Evolutionary conservation across 2,888 invertebrate species (phyloP), one percentile per base, ranked within the genome.

Genomic region (Diadegma fenestrale): DNA sequence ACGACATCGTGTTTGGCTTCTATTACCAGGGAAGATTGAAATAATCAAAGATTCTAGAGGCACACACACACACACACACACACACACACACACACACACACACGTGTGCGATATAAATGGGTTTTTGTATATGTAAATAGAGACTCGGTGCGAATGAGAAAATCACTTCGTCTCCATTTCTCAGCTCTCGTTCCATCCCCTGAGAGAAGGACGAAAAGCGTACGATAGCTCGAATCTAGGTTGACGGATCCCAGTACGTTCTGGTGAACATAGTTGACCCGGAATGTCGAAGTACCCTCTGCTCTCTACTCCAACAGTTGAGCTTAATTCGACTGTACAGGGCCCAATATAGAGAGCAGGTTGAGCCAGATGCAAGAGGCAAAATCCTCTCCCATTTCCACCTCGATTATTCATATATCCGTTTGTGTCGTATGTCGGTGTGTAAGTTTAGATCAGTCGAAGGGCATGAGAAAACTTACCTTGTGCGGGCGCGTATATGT

Each of bases 401-500:
- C 33, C 26, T 71, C 69, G 58, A 66, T 71, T 43, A 63, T 64
- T 43, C 80, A 68, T 45, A 12, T 41, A 66, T 66, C 30, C 26
- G 45, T 68, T 45, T 30, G n/a, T n/a, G 41, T 2, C 19, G 19
- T 41, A 37, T n/a, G 64, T 22, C 4, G 37, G 41, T 37, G 41
- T 37, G 64, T 14, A 41, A 41, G 19, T 22, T 41, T 41, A 37
- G 19, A 37, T 66, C 22, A 43, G 45, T 64, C 37, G 54, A 37
- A 37, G 51, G 54, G 30, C n/a, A 33, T 19, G 5, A n/a, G 6
- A 30, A 37, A 54, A 95, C 96, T 96, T 95, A 99, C 99, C 98
- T 97, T 97, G 97, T 90, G 97, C 97, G 77, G 99, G 99, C 37
- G 98, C 98, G 95, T 99, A 99, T 92, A 99, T 97, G 94, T 99